Base-by-base conservation (phyloP, 1,140 invertebrate species). In the Trichonephila clavipes region DNA sequence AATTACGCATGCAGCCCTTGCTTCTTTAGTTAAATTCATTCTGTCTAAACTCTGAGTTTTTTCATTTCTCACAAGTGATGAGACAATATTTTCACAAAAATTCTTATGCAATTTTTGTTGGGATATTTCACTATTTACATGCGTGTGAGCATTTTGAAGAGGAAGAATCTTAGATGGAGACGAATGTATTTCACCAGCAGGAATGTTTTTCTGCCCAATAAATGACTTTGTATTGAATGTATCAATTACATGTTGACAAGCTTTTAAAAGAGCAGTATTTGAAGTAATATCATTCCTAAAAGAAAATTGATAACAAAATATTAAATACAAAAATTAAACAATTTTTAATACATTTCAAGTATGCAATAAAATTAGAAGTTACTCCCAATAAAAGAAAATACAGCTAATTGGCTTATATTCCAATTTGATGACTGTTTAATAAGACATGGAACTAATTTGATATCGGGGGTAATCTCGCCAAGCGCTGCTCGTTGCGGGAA, bases 191-290 rank as follows among this genome's bases (percentile, higher is more conserved):
- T 40, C 34, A 40, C 34, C 0, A 40, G 34, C 4, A 40, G 34
- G 34, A 40, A 40, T 3, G 16, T 28, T 6, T 28, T 24, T 83
- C 51, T 59, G 40, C 12, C 19, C 24, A n/a, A 14, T 24, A 58
- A 83, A 59, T 51, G 82, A 83, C 51, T 40, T 8, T 16, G 12
- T 16, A 51, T 24, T 21, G 16, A 58, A 83, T n/a, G 19, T 19
- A n/a, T 83, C n/a, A 58, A 58, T 59, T 12, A 83, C 82, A 12
- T 83, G 19, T 8, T 58, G 40, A 18, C 82, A 83, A 58, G 40
- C 51, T 59, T 83, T 83, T n/a, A 83, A 83, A 83, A 83, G 40
- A 21, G 44, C 82, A n/a, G n/a, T 58, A 59, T 83, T 83, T 12
- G 19, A 51, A 21, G 8, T 24, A 8, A 83, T 58, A 59, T 24